Evolutionary conservation across 1,140 invertebrate species (phyloP).

Genomic region (Pachyrhynchus sulphureomaculatus): DNA sequence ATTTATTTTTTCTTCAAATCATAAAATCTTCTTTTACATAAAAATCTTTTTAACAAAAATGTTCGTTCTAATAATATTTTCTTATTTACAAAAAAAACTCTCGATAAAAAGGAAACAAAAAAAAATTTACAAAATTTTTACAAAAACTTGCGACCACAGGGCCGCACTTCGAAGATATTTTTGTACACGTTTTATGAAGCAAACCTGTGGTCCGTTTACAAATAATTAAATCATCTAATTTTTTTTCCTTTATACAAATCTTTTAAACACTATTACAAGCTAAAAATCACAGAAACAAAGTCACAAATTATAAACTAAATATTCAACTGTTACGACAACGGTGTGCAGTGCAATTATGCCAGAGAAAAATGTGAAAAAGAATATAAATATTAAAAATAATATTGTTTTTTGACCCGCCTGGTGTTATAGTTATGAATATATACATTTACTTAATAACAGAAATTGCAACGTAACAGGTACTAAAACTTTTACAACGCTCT

Average conservation of each 20-base stretch:
- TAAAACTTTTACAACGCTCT: slow-evolving; percentile 33
- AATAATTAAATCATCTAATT: slow-evolving; percentile 1
- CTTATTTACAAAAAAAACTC: slow-evolving; percentile 34
- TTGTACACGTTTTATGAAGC: slow-evolving; percentile 39
- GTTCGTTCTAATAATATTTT: slow-evolving; percentile 37
- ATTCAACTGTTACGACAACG: not conserved
- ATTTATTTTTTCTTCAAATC: too few relatives aligned
- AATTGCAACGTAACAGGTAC: slow-evolving; percentile 51
- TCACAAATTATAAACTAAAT: slow-evolving; percentile 33
- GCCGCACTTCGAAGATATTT: too few relatives aligned
- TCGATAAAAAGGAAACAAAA: slow-evolving; percentile 36
- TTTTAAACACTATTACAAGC: slow-evolving; percentile 37
- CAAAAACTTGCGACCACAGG: too few relatives aligned
- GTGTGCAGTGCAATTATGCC: not conserved
- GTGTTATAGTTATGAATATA: slow-evolving; percentile 13
- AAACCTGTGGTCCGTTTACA: slow-evolving; percentile 24
- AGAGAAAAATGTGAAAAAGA: not conserved
- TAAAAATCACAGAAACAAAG: slow-evolving; percentile 45
- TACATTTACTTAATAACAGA: slow-evolving; percentile 44
- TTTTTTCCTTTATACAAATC: slow-evolving; percentile 4
- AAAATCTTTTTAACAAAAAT: slow-evolving; percentile 1
- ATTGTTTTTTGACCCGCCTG: slow-evolving; percentile 38
- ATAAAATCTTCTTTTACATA: too few relatives aligned
- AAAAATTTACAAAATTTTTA: slow-evolving; percentile 27
- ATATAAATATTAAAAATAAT: slow-evolving; percentile 13